Evolutionary conservation across 2,113 vertebrate species (phyloP).

Genomic region (Chauna torquata): DNA sequence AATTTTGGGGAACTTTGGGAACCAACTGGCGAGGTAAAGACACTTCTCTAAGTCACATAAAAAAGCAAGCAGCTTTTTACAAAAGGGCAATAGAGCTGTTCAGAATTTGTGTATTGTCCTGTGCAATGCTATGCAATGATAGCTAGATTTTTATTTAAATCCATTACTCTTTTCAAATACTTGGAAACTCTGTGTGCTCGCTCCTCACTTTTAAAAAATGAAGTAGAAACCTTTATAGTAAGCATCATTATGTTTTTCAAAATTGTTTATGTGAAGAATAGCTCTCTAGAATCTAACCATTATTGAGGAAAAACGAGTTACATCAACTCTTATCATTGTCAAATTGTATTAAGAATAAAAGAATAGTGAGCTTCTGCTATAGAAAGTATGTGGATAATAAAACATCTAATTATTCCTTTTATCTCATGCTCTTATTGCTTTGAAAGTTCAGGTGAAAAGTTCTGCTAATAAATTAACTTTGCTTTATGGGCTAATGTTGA

Average conservation of each 20-base stretch:
- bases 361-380: neutral
- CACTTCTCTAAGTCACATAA: too few species aligned
- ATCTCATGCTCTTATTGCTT: neutral
- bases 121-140: neutral
- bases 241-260: neutral
- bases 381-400: neutral
- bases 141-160: neutral
- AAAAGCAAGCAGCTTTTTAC: neutral
- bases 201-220: neutral
- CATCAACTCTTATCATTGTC: neutral
- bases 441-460: neutral
- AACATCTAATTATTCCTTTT: neutral
- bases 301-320: neutral
- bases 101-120: neutral
- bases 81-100: neutral
- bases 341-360: neutral
- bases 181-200: neutral
- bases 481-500: neutral
- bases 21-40: too few species aligned
- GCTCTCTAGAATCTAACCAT: neutral
- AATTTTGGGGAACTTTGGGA: too few species aligned
- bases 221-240: neutral
- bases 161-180: neutral
- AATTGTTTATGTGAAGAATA: neutral
- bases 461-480: neutral